Conservation (phyloP, 2,797 vertebrate species). For the Chelonia mydas region DNA sequence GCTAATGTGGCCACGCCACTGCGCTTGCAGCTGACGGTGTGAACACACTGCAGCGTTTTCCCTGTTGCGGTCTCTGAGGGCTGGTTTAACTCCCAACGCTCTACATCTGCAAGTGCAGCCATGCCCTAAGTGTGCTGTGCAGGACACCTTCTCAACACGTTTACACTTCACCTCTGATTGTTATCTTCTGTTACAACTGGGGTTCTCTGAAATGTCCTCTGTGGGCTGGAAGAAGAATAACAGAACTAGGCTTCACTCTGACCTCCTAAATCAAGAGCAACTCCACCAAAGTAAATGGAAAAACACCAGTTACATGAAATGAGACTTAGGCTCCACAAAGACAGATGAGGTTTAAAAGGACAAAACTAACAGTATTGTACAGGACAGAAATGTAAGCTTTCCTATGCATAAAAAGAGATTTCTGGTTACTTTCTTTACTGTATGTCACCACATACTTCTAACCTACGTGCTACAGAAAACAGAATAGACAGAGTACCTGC, state of each 20-base stretch:
- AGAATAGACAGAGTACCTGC: fast-evolving
- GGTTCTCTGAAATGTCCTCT: not conserved
- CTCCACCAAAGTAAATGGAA: not conserved
- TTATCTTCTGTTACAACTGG: not conserved
- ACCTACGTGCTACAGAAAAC: not conserved
- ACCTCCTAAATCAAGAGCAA: not conserved
- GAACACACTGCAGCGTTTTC: too few relatives aligned
- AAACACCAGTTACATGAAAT: not conserved
- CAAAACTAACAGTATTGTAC: not conserved
- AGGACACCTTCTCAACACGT: not conserved
- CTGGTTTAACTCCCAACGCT: too few relatives aligned
- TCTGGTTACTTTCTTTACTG: not conserved
- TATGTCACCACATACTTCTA: not conserved
- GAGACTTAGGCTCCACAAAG: not conserved
- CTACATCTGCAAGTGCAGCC: too few relatives aligned
- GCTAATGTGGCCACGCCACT: too few relatives aligned
- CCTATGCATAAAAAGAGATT: not conserved
- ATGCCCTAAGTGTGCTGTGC: not conserved
- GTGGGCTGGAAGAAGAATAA: not conserved
- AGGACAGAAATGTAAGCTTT: not conserved
- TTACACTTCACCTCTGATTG: not conserved
- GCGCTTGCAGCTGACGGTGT: too few relatives aligned
- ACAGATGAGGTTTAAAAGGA: not conserved
- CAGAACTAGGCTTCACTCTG: not conserved
- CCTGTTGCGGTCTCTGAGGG: too few relatives aligned